Base-by-base conservation (phyloP, 2,888 invertebrate genomes). In the Cactoblastis cactorum region DNA sequence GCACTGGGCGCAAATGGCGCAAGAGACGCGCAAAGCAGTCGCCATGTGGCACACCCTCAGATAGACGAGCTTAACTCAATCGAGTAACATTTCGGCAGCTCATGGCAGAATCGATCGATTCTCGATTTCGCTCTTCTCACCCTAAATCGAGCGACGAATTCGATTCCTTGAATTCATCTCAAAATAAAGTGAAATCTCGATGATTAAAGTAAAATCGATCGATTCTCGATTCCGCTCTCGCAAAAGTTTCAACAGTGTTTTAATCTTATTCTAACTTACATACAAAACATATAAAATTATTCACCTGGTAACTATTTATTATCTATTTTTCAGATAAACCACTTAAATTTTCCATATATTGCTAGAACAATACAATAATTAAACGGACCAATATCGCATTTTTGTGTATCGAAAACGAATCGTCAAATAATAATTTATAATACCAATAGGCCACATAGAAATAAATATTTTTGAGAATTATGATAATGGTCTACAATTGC, bases 1-100 rank as follows among this genome's bases (percentile, higher is more conserved):
- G 62, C 97, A 97, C 83, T 97, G 97, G 97, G 92, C 94, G 58
- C 95, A 96, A 70, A 96, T 97, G 95, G 93, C 94, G 48, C 94
- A 95, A 70, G 95, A 95, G 80, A 95, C 95, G 41, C 92, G 97
- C 63, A 96, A 96, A 76, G 94, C 96, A 15, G 94, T 96, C 62
- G 95, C 96, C 60, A 96, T 95, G 93, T 97, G 97, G 97, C 97
- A 97, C 83, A 94, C 93, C 57, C 91, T 96, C 58, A 92, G 93
- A 85, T 94, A 93, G 88, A 75, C 70, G n/a, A 3, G 6, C 28
- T 28, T 1, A 8, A 18, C 28, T 15, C 14, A 18, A 1, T 19
- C 15, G n/a, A 19, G n/a, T 37, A 24, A 41, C 28, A 5, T 32
- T 8, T 35, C 24, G 37, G 5, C 22, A 22, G 22, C 3, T 22